Evolutionary conservation across 2,113 vertebrate genomes (phyloP).

Genomic region (Silurus asotus): DNA sequence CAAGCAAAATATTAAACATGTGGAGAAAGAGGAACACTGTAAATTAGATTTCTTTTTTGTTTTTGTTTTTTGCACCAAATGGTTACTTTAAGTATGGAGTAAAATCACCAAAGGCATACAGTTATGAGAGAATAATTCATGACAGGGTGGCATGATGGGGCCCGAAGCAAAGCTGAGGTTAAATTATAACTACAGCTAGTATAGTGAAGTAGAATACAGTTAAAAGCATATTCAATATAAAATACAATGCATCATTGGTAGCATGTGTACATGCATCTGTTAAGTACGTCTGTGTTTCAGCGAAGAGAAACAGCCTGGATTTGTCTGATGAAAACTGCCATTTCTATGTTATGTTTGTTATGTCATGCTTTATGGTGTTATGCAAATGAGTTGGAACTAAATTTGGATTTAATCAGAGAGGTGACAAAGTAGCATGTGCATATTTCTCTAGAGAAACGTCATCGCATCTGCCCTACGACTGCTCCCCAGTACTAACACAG

Average conservation of each 20-base stretch:
- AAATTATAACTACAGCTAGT: background rate
- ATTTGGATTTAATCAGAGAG: constrained; percentile 31
- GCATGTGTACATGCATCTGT: background rate
- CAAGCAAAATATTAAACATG: background rate
- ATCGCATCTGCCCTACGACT: constrained; percentile 18
- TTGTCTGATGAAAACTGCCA: constrained; percentile 54
- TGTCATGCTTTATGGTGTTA: background rate
- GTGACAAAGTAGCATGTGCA: background rate
- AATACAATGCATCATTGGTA: background rate
- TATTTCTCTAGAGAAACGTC: constrained; percentile 6
- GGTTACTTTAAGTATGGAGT: background rate
- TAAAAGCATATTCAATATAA: background rate
- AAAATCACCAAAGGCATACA: background rate
- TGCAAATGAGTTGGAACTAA: constrained; percentile 27
- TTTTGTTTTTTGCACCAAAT: background rate
- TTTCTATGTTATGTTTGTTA: constrained; percentile 37
- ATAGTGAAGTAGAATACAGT: background rate
- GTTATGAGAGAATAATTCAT: background rate
- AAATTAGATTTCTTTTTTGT: background rate
- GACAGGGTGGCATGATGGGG: background rate
- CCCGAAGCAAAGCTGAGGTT: background rate
- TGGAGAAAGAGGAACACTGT: background rate
- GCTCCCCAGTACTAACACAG: background rate
- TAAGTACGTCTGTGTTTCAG: constrained; percentile 2
- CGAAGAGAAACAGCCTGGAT: background rate